phyloP scores from a whole-genome alignment of 2,888 invertebrate genomes.

The Bimastos eiseni region DNA sequence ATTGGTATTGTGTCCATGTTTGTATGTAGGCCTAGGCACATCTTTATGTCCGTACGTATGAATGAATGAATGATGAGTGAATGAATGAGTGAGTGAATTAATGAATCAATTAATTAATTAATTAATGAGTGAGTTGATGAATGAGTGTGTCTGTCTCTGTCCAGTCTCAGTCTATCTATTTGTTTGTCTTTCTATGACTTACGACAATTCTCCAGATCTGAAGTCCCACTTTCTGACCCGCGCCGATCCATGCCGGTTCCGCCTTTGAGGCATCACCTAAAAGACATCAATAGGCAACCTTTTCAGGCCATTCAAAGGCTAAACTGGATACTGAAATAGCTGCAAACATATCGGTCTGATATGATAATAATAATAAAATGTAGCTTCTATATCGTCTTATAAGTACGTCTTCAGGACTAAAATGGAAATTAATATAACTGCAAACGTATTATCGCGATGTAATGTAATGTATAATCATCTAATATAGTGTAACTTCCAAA shows the following conservation, averaged over 20 bases:
- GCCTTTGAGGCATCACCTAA: conserved; percentile 57
- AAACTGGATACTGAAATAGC: not conserved
- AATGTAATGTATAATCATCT: too few relatives aligned
- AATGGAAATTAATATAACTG: not conserved
- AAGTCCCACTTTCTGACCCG: conserved; percentile 52
- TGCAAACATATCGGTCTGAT: not conserved
- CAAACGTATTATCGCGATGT: not conserved
- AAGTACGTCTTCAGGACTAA: too few relatives aligned
- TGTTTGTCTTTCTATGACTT: conserved; percentile 37
- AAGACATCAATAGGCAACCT: not conserved
- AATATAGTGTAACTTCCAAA: too few relatives aligned
- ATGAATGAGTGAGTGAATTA: too few relatives aligned
- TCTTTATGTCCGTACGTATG: too few relatives aligned
- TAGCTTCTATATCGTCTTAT: too few relatives aligned
- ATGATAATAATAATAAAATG: too few relatives aligned
- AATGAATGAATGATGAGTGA: not conserved
- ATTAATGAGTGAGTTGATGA: too few relatives aligned
- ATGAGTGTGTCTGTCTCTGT: not conserved
- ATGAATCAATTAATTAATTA: too few relatives aligned
- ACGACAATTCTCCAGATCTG: conserved; percentile 60
- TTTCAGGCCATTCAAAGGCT: not conserved
- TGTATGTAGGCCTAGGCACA: too few relatives aligned
- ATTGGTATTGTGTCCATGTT: too few relatives aligned
- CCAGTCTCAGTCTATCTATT: too few relatives aligned
- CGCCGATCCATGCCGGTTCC: conserved; percentile 56